Evolutionary conservation across 2,113 vertebrate genomes (phyloP).

Genomic region (Rhombomys opimus): DNA sequence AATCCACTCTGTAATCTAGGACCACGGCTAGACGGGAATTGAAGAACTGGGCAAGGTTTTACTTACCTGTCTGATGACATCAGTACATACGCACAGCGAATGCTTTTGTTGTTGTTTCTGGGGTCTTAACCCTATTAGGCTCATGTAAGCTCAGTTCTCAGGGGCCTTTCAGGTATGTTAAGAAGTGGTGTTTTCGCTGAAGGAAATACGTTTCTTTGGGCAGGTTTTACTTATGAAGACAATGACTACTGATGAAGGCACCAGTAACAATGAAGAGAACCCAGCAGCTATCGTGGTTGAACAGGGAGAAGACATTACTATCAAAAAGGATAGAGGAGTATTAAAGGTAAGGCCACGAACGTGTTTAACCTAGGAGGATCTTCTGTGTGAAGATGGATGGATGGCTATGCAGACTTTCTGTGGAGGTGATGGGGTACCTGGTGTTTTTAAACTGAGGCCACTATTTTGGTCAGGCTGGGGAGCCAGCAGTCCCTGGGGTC

Average conservation of each 20-base stretch:
- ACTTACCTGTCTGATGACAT: background rate
- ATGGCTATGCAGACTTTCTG: background rate
- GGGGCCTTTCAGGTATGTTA: conserved; percentile 27
- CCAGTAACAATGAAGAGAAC: conserved; percentile 87
- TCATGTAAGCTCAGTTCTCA: background rate
- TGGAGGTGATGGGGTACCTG: background rate
- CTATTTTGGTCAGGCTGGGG: background rate
- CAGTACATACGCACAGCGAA: background rate
- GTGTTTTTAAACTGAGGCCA: too few species aligned
- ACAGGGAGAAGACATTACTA: conserved; percentile 92
- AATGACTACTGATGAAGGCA: conserved; percentile 94
- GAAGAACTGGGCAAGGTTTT: conserved; percentile 40
- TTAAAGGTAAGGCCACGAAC: conserved; percentile 89
- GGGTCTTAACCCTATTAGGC: background rate
- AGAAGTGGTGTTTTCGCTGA: conserved; percentile 33
- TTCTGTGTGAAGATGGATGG: background rate
- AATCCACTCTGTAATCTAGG: conserved; percentile 11
- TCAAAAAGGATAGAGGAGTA: conserved; percentile 92
- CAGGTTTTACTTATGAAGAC: conserved; percentile 76
- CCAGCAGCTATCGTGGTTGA: conserved; percentile 85
- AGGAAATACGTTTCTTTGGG: conserved; percentile 52
- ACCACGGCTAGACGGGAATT: conserved; percentile 10
- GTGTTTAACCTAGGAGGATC: background rate
- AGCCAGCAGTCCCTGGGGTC: background rate
- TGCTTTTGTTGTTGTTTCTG: conserved; percentile 47